A percentile compares a stretch with the other conserved stretches of the same genome.
phyloP scores from a whole-genome alignment of 2,888 invertebrate genomes.

The Epinotia nisella region DNA sequence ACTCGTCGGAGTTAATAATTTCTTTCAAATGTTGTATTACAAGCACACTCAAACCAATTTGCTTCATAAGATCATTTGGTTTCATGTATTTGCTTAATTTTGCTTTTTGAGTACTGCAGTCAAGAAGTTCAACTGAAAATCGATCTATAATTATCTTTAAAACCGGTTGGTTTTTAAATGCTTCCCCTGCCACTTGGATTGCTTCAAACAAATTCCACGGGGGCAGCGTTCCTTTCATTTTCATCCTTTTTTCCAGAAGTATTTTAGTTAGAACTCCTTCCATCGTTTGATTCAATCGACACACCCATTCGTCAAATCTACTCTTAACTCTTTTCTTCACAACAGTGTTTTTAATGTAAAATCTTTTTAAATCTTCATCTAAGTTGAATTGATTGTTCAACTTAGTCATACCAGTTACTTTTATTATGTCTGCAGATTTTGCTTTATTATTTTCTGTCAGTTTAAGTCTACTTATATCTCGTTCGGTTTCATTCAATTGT shows the following conservation, averaged over 20 bases:
- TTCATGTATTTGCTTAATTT: slow-evolving; percentile 44
- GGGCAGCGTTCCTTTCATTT: slow-evolving; percentile 49
- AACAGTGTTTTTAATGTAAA: slow-evolving; percentile 50
- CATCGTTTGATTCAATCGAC: slow-evolving; percentile 64
- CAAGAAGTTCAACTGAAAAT: slow-evolving; percentile 47
- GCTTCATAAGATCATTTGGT: slow-evolving; percentile 57
- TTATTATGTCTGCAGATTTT: slow-evolving; percentile 5
- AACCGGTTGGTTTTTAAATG: slow-evolving; percentile 47
- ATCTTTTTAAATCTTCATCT: slow-evolving; percentile 49
- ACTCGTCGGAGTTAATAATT: slow-evolving; percentile 24
- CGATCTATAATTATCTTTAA: slow-evolving; percentile 47
- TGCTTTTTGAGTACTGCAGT: slow-evolving; percentile 48
- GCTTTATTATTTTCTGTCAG: background rate
- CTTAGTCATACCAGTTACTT: slow-evolving; percentile 25
- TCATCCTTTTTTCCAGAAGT: slow-evolving; percentile 52
- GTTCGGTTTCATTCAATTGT: background rate
- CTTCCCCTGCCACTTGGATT: slow-evolving; percentile 47
- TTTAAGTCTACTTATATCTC: slow-evolving; percentile 23
- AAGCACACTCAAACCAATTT: slow-evolving; percentile 56
- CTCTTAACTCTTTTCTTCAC: slow-evolving; percentile 52
- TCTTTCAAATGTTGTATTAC: slow-evolving; percentile 60
- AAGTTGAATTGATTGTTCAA: slow-evolving; percentile 23
- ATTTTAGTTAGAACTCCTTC: slow-evolving; percentile 60
- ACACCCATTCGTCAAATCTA: slow-evolving; percentile 63
- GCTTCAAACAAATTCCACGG: slow-evolving; percentile 53